Percentiles rank a stretch among this genome's conserved stretches.
phyloP scores from a whole-genome alignment of 2,888 invertebrate genomes.

The Acrobeloides nanus region DNA sequence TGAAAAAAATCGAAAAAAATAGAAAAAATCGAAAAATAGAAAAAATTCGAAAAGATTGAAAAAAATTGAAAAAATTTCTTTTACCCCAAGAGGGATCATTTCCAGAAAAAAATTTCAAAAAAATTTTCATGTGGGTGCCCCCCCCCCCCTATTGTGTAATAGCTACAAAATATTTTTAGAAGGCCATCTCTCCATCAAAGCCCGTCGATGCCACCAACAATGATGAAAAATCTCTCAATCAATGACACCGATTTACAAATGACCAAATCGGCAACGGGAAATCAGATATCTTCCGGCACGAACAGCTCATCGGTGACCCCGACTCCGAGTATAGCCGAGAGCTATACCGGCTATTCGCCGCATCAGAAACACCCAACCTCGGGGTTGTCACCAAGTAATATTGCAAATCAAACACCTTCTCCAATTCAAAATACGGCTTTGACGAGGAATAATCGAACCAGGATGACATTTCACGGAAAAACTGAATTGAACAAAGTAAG shows the following conservation, averaged over 20 bases:
- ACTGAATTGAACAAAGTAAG: constrained; percentile 49
- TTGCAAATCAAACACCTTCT: constrained; percentile 2
- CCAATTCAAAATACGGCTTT: constrained; percentile 14
- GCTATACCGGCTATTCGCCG: too few species aligned
- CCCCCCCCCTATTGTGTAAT: too few species aligned
- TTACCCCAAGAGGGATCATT: too few species aligned
- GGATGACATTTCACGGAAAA: constrained; percentile 54
- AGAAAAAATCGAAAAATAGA: too few species aligned
- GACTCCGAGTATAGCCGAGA: too few species aligned
- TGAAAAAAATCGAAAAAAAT: too few species aligned
- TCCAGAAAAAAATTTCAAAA: too few species aligned
- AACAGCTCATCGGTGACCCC: not conserved
- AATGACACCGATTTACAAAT: constrained; percentile 30
- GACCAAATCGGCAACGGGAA: constrained; percentile 49
- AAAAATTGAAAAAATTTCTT: too few species aligned
- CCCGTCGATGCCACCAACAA: constrained; percentile 51
- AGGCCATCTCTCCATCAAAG: constrained; percentile 38
- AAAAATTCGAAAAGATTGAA: too few species aligned
- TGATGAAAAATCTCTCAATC: constrained; percentile 28
- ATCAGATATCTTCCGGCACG: constrained; percentile 19
- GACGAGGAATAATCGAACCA: constrained; percentile 45
- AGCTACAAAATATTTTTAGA: too few species aligned
- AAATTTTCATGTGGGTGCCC: too few species aligned
- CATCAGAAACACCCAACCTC: too few species aligned
- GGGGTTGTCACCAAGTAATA: not conserved